phyloP scores from a whole-genome alignment of 2,888 invertebrate genomes.

The Tubulanus polymorphus region DNA sequence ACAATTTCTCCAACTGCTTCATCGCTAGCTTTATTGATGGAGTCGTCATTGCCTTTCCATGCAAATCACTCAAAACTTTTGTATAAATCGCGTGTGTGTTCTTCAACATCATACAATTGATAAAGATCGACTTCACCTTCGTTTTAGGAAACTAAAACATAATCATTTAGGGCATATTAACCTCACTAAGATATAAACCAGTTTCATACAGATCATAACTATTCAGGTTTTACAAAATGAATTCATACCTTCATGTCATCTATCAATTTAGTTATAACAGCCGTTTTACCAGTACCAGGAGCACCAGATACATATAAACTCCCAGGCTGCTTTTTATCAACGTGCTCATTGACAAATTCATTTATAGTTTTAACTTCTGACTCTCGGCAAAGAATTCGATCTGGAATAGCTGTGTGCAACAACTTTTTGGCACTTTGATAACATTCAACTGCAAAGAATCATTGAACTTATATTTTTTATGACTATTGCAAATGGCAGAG shows the following conservation, averaged over 20 bases:
- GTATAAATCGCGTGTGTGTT: slow-evolving; percentile 77
- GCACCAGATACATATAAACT: slow-evolving; percentile 93
- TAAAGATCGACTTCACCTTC: slow-evolving; percentile 59
- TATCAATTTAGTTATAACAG: slow-evolving; percentile 73
- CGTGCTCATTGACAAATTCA: slow-evolving; percentile 65
- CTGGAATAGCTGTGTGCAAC: slow-evolving; percentile 58
- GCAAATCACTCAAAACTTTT: slow-evolving; percentile 70
- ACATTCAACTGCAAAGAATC: slow-evolving; percentile 26
- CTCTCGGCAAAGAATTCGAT: slow-evolving; percentile 67
- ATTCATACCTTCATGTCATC: slow-evolving; percentile 61
- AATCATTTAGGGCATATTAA: background rate
- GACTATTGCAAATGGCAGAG: too few relatives aligned
- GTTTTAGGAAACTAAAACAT: background rate
- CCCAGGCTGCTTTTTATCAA: slow-evolving; percentile 66
- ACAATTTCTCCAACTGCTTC: slow-evolving; percentile 66
- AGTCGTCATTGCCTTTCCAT: slow-evolving; percentile 27
- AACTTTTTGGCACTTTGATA: slow-evolving; percentile 55
- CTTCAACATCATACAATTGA: slow-evolving; percentile 86
- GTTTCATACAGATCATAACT: too few relatives aligned
- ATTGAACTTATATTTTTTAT: too few relatives aligned
- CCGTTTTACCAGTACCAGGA: slow-evolving; percentile 96
- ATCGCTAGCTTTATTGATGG: slow-evolving; percentile 59
- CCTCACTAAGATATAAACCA: too few relatives aligned
- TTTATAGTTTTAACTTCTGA: slow-evolving; percentile 68
- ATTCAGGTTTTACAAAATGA: background rate